Evolutionary conservation across 2,797 vertebrate species (phyloP), one percentile per base, ranked within the genome.

Genomic region (Notoglanidium macrostoma): DNA sequence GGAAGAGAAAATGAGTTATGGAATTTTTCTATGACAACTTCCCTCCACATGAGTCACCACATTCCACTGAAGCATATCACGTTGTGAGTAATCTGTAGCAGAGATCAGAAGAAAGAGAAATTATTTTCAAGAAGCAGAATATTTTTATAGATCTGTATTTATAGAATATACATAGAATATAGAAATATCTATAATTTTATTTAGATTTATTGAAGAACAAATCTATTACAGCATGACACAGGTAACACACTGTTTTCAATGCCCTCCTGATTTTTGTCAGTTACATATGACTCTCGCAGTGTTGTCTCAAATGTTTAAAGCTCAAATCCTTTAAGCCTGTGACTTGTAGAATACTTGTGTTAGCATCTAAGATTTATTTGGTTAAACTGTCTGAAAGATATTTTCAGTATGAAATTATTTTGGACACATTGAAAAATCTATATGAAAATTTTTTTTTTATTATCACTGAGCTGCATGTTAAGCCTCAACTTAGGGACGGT

Each of bases 311-410:
- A 40, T 70, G 7, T 70, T 40, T 40, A 40, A 40, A 72, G 68
- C 17, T 86, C 19, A 68, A 61, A 73, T 73, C 44, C n/a, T 49
- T 79, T 70, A 79, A 59, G 35, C 23, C 21, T n/a, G 14, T 80
- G 85, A 44, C 85, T 80, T 86, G 54, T 73, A 57, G n/a, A 81
- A 55, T 79, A 32, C 40, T 86, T 73, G 46, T 46, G 4, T 44
- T 2, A 77, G 84, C 67, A 73, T 63, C 29, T 11, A 49, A 74
- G 49, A 23, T 12, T 76, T 5, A 29, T 51, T 51, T 51, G 46
- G 14, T n/a, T 49, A 51, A 15, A 51, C 8, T 2, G 2, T 76
- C 5, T 29, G 1, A 76, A 76, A 29, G 5, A 73, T 46, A 9
- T 44, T 73, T 26, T 26, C 21, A 51, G 73, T 51, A 76, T 49